A percentile compares a stretch with the other conserved stretches of the same genome.
These are phyloP conservation scores for Glaucopsyche alexis DNA, from an alignment of 2,888 invertebrate genomes.

Conservation along the genomic window DNA sequence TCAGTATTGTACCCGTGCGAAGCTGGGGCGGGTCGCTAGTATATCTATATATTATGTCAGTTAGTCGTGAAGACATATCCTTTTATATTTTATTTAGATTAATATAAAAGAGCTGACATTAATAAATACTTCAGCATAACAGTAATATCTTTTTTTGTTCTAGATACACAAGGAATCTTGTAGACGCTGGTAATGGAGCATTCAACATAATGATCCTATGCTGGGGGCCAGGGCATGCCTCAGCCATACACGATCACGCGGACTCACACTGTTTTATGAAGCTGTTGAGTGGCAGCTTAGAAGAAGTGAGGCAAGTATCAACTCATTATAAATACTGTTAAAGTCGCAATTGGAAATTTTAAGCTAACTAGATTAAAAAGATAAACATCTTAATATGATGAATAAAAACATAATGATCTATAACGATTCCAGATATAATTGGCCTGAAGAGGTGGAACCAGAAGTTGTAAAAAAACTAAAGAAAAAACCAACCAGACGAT, in stretches of 20 bases:
- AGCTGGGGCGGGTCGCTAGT: too few species aligned
- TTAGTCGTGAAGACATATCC: too few species aligned
- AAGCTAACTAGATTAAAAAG: neutral
- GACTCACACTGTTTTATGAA: constrained; percentile 99
- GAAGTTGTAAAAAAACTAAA: constrained; percentile 64
- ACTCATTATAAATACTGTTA: neutral
- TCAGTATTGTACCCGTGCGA: too few species aligned
- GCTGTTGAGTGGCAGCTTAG: constrained; percentile 89
- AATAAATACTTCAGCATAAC: neutral
- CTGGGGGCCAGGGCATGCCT: constrained; percentile 97
- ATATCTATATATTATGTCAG: too few species aligned
- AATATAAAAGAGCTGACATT: too few species aligned
- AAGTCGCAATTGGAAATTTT: neutral
- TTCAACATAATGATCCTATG: constrained; percentile 99
- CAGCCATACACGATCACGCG: constrained; percentile 97
- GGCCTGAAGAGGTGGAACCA: constrained; percentile 82
- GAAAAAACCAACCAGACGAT: constrained; percentile 48
- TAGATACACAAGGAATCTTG: constrained; percentile 95
- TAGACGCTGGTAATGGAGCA: constrained; percentile 97
- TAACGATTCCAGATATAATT: constrained; percentile 82
- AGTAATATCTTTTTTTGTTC: constrained; percentile 2
- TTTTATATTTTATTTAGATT: too few species aligned
- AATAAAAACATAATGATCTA: neutral
- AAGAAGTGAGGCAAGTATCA: constrained; percentile 82
- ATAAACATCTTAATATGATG: neutral